phyloP scores from a whole-genome alignment of 53 echinoderm and acorn worm genomes.

The Arbacia lixula region DNA sequence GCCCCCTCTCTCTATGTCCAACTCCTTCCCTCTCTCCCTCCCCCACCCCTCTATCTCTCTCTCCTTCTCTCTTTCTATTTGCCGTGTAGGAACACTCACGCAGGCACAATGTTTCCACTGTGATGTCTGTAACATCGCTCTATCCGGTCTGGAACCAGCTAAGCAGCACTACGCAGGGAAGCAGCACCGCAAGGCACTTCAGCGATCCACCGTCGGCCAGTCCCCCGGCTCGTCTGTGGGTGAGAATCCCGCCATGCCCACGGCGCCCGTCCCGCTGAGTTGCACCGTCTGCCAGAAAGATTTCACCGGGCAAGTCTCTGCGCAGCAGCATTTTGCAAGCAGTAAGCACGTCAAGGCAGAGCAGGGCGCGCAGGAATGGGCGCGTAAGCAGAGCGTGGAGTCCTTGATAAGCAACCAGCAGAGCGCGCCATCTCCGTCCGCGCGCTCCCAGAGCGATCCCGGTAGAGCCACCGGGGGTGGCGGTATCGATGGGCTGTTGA shows the following conservation, averaged over 20 bases:
- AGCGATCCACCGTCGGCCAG: neutral
- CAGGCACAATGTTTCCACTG: conserved; percentile 1
- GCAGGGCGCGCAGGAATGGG: neutral
- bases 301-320: neutral
- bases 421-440: too few species aligned
- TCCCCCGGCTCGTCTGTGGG: neutral
- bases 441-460: too few species aligned
- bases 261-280: neutral
- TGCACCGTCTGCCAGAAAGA: conserved; percentile 19
- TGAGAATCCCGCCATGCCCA: neutral
- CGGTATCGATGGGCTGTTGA: too few species aligned
- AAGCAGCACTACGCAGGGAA: conserved; percentile 39
- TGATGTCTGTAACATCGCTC: neutral
- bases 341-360: conserved; percentile 9
- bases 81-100: neutral
- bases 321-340: conserved; percentile 1
- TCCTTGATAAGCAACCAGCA: too few species aligned
- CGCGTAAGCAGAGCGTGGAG: neutral
- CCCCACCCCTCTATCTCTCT: neutral
- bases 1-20: neutral
- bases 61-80: neutral
- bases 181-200: conserved; percentile 11
- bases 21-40: neutral
- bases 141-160: conserved; percentile 15
- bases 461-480: too few species aligned